Percentiles rank a stretch among this genome's conserved stretches.
Evolutionary conservation across 2,113 vertebrate genomes (phyloP).

Genomic region (Mobula hypostoma): DNA sequence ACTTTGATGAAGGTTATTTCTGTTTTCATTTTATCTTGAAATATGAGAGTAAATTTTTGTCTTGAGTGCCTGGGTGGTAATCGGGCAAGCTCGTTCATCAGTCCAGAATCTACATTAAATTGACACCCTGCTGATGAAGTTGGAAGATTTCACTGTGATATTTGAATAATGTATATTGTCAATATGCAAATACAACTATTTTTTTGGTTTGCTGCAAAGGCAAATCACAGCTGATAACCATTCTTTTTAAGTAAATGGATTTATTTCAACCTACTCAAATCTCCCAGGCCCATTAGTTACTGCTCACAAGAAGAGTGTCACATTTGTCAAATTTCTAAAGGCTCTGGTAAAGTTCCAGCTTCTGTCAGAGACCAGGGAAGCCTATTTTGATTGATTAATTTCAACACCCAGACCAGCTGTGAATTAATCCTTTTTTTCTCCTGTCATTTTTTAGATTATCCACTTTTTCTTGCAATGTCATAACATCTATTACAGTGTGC

Average conservation of each 20-base stretch:
- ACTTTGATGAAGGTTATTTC: neutral
- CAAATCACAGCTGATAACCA: neutral
- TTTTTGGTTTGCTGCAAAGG: neutral
- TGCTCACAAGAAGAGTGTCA: neutral
- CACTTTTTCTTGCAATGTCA: neutral
- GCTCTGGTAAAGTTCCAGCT: constrained; percentile 1
- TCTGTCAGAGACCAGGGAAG: neutral
- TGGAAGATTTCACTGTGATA: neutral
- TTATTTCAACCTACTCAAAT: neutral
- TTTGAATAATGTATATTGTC: neutral
- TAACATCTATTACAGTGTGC: neutral
- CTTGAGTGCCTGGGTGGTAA: neutral
- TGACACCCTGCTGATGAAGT: neutral
- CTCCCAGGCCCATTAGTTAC: neutral
- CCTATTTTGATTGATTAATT: constrained; percentile 1
- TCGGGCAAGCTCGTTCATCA: neutral
- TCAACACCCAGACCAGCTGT: neutral
- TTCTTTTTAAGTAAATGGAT: neutral
- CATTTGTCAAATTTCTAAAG: neutral
- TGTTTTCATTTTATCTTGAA: neutral
- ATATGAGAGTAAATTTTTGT: neutral
- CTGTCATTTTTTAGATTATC: constrained; percentile 28
- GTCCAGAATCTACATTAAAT: neutral
- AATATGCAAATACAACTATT: neutral
- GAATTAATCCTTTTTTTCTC: neutral